Percentiles rank a stretch among this genome's conserved stretches.
Conservation (phyloP, 30 jellyfish, hydroid and myxozoan genomes). For the Nemopilema nomurai region DNA sequence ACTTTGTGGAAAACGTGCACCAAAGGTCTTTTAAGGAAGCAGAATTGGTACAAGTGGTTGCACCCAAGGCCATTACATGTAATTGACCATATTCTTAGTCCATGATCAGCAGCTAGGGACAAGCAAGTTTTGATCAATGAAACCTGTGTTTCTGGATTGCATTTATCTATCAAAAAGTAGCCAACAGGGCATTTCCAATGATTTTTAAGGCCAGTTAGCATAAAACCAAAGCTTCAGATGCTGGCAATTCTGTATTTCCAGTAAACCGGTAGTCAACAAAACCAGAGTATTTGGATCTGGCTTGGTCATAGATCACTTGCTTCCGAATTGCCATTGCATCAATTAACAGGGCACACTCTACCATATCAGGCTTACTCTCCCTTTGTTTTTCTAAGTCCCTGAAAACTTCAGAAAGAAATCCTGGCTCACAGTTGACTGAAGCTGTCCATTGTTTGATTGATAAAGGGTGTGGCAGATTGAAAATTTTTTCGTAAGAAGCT, state of each 20-base stretch:
- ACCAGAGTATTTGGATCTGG: conserved; percentile 35
- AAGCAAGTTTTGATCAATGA: conserved; percentile 15
- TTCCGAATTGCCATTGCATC: conserved; percentile 58
- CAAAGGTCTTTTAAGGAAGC: conserved; percentile 20
- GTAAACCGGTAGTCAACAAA: conserved; percentile 35
- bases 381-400: conserved; percentile 1
- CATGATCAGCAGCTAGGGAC: conserved; percentile 44
- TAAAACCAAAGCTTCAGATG: conserved; percentile 38
- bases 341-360: conserved; percentile 17
- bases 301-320: conserved; percentile 6
- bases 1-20: conserved; percentile 14
- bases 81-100: conserved; percentile 12
- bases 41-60: conserved; percentile 3
- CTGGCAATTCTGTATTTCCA: conserved; percentile 21
- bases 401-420: conserved; percentile 25
- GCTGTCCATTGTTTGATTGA: conserved; percentile 46
- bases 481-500: conserved; percentile 11
- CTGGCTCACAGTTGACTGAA: conserved; percentile 52
- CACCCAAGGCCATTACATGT: conserved; percentile 66
- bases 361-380: neutral
- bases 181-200: conserved; percentile 44
- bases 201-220: conserved; percentile 19
- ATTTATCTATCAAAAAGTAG: conserved; percentile 23
- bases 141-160: conserved; percentile 27
- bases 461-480: conserved; percentile 45